Evolutionary conservation across 2,888 invertebrate genomes (phyloP).

Genomic region (Ichneumon xanthorius): DNA sequence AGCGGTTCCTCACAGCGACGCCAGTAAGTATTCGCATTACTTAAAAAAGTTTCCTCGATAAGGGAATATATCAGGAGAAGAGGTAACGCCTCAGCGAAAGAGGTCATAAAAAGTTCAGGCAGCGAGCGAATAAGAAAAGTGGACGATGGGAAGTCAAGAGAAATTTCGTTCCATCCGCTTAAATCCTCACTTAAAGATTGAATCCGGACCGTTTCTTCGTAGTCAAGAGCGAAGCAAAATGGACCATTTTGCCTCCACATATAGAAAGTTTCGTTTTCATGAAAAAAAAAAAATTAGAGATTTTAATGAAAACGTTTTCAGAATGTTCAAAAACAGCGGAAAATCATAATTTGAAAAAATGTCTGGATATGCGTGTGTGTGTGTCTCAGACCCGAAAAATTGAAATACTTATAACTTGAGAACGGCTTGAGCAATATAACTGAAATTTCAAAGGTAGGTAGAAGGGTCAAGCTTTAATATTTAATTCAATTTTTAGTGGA

Average conservation of each 20-base stretch:
- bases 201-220: not conserved
- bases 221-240: no score
- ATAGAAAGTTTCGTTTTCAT: not conserved
- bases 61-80: not conserved
- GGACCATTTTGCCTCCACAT: not conserved
- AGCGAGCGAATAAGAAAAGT: not conserved
- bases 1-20: slow-evolving; percentile 95
- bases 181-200: not conserved
- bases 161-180: no score
- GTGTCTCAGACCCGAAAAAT: no score
- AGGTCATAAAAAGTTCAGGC: not conserved
- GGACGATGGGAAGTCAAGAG: not conserved
- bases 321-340: no score
- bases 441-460: no score
- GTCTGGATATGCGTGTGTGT: no score
- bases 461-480: no score
- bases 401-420: no score
- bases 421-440: no score
- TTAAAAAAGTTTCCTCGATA: not conserved
- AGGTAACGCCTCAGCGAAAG: not conserved
- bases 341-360: no score
- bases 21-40: slow-evolving; percentile 89
- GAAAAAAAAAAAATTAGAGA: not conserved
- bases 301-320: no score
- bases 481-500: no score